These are phyloP conservation scores for Catalaphyllia jardinei DNA, from an alignment of 64 coral and sea anemone species.

Conservation along the genomic window DNA sequence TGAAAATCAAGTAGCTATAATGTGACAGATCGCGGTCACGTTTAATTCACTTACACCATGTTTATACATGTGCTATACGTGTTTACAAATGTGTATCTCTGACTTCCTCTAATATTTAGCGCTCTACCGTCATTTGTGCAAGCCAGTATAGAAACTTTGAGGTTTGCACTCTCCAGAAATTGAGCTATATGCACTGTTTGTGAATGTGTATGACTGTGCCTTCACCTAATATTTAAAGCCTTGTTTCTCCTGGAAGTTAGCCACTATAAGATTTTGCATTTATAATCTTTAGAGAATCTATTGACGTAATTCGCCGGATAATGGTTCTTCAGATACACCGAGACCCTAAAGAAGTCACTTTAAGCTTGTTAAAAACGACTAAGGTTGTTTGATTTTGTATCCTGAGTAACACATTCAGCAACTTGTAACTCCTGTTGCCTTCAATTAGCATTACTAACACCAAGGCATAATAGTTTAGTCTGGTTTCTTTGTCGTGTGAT, in stretches of 20 bases:
- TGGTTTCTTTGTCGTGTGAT: background rate
- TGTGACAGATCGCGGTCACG: background rate
- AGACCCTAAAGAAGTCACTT: background rate
- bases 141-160: background rate
- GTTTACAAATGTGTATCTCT: slow-evolving; percentile 14
- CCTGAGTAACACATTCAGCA: background rate
- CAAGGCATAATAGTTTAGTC: background rate
- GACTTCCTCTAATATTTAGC: background rate
- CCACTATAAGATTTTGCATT: background rate
- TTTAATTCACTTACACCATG: background rate
- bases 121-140: background rate
- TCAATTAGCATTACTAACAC: background rate
- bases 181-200: background rate
- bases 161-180: background rate
- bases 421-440: background rate
- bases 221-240: background rate
- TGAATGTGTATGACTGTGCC: background rate
- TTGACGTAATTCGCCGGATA: background rate
- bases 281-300: background rate
- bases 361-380: slow-evolving; percentile 25
- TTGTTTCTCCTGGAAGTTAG: background rate
- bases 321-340: background rate
- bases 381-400: background rate
- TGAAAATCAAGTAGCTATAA: background rate
- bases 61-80: slow-evolving; percentile 1